Conservation (phyloP, 1,140 invertebrate species). For the Aphaenogaster floridana region DNA sequence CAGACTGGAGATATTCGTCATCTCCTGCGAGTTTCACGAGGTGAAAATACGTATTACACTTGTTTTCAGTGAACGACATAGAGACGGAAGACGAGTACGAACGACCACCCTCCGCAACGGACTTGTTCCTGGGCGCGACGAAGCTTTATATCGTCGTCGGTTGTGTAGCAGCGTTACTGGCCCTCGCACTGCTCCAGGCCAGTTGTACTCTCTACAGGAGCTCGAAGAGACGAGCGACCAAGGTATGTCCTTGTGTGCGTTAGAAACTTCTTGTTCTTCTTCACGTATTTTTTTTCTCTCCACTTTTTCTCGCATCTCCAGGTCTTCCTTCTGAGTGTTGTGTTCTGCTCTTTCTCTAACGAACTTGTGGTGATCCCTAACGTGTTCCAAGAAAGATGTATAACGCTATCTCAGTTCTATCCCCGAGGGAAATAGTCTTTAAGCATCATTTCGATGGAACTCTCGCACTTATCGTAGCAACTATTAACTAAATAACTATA, state of each 20-base stretch:
- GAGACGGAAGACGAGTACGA: slow-evolving; percentile 80
- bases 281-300: slow-evolving; percentile 46
- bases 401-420: not conserved
- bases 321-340: slow-evolving; percentile 30
- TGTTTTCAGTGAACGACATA: slow-evolving; percentile 79
- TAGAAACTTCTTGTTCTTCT: slow-evolving; percentile 11
- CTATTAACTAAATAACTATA: slow-evolving; percentile 35
- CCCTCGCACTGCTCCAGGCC: slow-evolving; percentile 94
- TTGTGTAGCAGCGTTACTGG: slow-evolving; percentile 92
- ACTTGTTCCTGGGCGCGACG: slow-evolving; percentile 84
- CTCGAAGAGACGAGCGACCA: slow-evolving; percentile 88
- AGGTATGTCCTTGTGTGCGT: slow-evolving; percentile 84
- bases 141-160: slow-evolving; percentile 94
- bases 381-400: slow-evolving; percentile 44
- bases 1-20: not conserved
- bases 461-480: not conserved
- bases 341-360: slow-evolving; percentile 43
- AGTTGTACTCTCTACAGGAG: slow-evolving; percentile 93
- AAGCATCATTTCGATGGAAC: not conserved
- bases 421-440: not conserved
- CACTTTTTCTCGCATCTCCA: slow-evolving; percentile 39
- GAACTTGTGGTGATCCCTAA: slow-evolving; percentile 46
- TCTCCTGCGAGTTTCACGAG: not conserved
- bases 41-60: not conserved
- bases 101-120: slow-evolving; percentile 75